Conservation (phyloP, 2,888 invertebrate genomes). For the Agrotis puta region DNA sequence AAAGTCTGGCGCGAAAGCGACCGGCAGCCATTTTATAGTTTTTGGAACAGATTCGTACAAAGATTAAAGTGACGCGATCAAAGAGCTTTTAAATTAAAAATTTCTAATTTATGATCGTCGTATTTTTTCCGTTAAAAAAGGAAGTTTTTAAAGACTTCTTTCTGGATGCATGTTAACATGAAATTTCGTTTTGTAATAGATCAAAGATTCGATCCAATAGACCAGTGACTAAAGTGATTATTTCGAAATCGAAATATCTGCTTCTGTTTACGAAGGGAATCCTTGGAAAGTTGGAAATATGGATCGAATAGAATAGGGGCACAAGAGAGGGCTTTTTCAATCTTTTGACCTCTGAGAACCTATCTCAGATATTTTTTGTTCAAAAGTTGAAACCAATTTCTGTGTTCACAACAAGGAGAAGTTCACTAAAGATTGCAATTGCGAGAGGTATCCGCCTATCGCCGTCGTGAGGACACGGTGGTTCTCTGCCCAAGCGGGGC, state of each 20-base stretch:
- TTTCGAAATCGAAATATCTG: conserved; percentile 11
- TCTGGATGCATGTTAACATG: conserved; percentile 6
- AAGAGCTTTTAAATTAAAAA: conserved; percentile 38
- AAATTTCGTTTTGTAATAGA: conserved; percentile 37
- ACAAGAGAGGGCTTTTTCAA: too few relatives aligned
- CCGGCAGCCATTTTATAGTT: conserved; percentile 47
- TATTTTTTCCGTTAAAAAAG: conserved; percentile 37
- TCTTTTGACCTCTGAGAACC: too few relatives aligned
- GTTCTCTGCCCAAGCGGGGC: too few relatives aligned
- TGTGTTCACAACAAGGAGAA: too few relatives aligned
- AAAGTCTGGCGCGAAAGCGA: conserved; percentile 31
- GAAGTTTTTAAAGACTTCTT: conserved; percentile 23
- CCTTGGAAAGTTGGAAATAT: too few relatives aligned
- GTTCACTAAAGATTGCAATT: too few relatives aligned
- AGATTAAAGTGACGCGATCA: conserved; percentile 50
- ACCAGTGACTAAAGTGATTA: not conserved
- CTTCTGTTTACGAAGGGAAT: too few relatives aligned
- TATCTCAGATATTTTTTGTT: too few relatives aligned
- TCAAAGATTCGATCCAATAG: conserved; percentile 44
- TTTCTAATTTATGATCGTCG: conserved; percentile 45
- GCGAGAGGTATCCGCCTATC: too few relatives aligned
- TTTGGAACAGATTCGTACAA: conserved; percentile 46
- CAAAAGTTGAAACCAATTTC: too few relatives aligned
- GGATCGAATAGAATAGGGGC: too few relatives aligned
- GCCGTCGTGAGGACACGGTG: too few relatives aligned